Evolutionary conservation across 2,113 vertebrate genomes (phyloP), one percentile per base, ranked within the genome.

Genomic region (Argyrosomus japonicus): DNA sequence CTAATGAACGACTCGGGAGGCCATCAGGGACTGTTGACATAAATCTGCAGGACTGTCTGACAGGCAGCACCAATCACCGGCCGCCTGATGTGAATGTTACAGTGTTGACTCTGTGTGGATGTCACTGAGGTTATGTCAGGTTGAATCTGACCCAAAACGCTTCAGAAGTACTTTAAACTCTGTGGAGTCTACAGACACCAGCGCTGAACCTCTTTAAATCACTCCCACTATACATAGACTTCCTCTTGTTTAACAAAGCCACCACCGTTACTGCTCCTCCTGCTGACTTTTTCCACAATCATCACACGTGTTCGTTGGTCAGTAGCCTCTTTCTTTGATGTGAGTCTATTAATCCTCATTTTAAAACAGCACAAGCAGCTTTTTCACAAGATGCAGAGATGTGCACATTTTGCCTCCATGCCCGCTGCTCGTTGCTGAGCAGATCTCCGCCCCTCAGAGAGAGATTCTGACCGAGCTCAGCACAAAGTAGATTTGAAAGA

Each of bases 371-470:
- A 53, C 32, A 1, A 57, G 7, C 79, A 81, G 87, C 84, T 87
- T 71, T 91, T 87, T 87, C 70, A 36, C 51, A 69, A 83, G 68
- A 79, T 87, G 87, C 86, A 77, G 61, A 77, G 78, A 81, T 77
- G 74, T 68, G 89, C 88, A 87, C 64, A 79, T 58, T 86, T 56
- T 50, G 1, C 19, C 36, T 19, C 6, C 17, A 13, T 48, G 36
- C 23, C 43, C 60, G 47, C 72, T 62, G 63, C 51, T 48, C 18
- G 2, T 14, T 25, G 56, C 60, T 2, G 36, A 71, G 63, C 75
- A 58, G 71, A 68, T 81, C 72, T 54, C 54, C 13, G 21, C 6
- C 77, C 87, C 70, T 17, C 1, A 21, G 81, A 79, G 77, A 67
- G 21, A 54, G 25, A 27, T 12, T 75, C 36, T 60, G 65, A 81